A percentile compares a stretch with the other conserved stretches of the same genome.
Conservation (phyloP, 2,113 vertebrate genomes). For the Emydocephalus ijimae region DNA sequence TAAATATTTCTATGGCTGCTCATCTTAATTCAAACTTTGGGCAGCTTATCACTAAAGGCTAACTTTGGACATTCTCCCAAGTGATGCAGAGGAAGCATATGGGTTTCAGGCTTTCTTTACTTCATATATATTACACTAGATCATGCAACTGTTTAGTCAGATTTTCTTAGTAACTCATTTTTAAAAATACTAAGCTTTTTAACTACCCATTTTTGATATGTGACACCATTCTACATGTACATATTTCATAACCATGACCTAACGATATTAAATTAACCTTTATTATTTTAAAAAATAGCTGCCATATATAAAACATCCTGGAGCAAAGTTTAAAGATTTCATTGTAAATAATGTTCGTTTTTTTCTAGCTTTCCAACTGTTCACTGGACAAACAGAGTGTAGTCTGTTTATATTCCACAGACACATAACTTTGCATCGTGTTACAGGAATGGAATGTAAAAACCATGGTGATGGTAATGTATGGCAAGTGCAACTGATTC, state of each 20-base stretch:
- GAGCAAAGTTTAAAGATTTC: conserved; percentile 6
- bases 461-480: conserved; percentile 47
- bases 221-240: not conserved
- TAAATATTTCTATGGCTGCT: not conserved
- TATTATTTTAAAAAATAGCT: not conserved
- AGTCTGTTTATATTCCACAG: conserved; percentile 53
- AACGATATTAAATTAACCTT: not conserved
- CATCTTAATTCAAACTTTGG: not conserved
- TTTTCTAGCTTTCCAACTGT: conserved; percentile 1
- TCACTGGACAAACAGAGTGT: conserved; percentile 19
- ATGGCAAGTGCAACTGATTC: conserved; percentile 9
- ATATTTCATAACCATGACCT: not conserved
- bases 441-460: conserved; percentile 52
- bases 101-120: not conserved
- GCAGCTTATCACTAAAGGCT: not conserved
- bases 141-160: not conserved
- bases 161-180: not conserved
- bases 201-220: not conserved
- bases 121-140: not conserved
- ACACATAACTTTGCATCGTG: conserved; percentile 56
- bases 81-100: not conserved
- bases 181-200: not conserved
- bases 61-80: not conserved
- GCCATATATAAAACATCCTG: not conserved
- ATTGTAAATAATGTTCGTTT: not conserved